Evolutionary conservation across 37 sponge, comb jelly and placozoan species (phyloP).

Genomic region (Hormiphora californensis): DNA sequence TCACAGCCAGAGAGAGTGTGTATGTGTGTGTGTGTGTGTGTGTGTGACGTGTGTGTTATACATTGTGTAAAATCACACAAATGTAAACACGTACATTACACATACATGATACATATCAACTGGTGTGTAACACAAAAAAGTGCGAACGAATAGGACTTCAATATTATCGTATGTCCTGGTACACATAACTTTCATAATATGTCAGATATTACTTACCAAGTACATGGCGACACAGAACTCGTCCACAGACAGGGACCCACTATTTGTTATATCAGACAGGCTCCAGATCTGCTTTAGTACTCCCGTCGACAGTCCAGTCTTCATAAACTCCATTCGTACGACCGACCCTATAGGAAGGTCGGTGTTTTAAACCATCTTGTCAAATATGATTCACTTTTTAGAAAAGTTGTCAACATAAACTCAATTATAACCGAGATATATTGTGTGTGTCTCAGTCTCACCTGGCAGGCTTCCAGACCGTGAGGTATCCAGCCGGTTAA

Average conservation of each 20-base stretch:
- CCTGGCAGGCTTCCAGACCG: background rate
- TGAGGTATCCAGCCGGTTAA: slow-evolving; percentile 8
- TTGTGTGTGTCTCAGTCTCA: background rate
- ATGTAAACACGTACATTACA: too few species aligned
- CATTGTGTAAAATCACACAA: too few species aligned
- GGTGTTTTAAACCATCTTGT: background rate
- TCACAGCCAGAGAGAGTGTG: background rate
- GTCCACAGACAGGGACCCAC: background rate
- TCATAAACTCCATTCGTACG: background rate
- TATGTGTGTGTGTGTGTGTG: background rate
- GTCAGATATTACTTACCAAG: background rate
- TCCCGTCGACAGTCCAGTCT: background rate
- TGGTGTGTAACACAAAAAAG: too few species aligned
- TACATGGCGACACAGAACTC: slow-evolving; percentile 43
- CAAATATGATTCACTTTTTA: background rate
- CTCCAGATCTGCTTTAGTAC: slow-evolving; percentile 5
- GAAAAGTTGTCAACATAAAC: background rate
- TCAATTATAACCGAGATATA: background rate
- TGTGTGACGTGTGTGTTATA: too few species aligned
- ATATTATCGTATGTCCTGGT: too few species aligned
- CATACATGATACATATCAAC: too few species aligned
- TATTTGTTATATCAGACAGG: slow-evolving; percentile 17
- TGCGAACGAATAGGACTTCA: too few species aligned
- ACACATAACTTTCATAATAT: background rate
- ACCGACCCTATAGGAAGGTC: background rate